Evolutionary conservation across 2,888 invertebrate species (phyloP).

Genomic region (Oxystoma pomonae): DNA sequence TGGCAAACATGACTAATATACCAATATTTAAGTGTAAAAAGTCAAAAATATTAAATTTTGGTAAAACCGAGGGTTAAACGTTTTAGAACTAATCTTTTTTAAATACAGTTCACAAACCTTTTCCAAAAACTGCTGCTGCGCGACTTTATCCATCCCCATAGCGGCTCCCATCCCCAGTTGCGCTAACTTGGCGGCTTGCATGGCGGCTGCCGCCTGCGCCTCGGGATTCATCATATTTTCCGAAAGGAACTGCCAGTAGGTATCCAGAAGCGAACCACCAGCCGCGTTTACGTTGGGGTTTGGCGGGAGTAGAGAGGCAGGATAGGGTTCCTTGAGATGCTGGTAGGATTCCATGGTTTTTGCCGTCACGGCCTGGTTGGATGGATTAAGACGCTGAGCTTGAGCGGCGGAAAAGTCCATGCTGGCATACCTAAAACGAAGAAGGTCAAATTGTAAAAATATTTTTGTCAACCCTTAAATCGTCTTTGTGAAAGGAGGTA

Average conservation of each 20-base stretch:
- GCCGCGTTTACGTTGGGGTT: constrained; percentile 52
- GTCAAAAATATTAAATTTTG: too few relatives aligned
- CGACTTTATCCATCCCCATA: constrained; percentile 50
- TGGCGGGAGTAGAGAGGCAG: constrained; percentile 54
- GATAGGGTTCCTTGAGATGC: constrained; percentile 65
- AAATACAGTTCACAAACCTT: constrained; percentile 47
- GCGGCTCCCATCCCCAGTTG: constrained; percentile 76
- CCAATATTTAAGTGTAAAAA: too few relatives aligned
- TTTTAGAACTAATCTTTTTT: too few relatives aligned
- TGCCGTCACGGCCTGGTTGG: constrained; percentile 54
- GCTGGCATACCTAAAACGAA: neutral
- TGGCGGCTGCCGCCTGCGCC: constrained; percentile 57
- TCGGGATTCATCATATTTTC: constrained; percentile 63
- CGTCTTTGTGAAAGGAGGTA: too few relatives aligned
- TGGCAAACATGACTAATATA: too few relatives aligned
- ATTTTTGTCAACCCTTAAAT: too few relatives aligned
- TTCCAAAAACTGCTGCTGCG: constrained; percentile 59
- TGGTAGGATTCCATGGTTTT: constrained; percentile 63
- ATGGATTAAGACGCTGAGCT: neutral
- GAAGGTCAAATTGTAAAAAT: too few relatives aligned
- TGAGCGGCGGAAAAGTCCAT: neutral
- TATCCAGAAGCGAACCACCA: constrained; percentile 77
- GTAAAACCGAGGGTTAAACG: too few relatives aligned
- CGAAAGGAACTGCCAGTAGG: constrained; percentile 83
- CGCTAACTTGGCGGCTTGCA: constrained; percentile 74